Conservation (phyloP, 2,888 invertebrate species). For the Apamea epomidion region DNA sequence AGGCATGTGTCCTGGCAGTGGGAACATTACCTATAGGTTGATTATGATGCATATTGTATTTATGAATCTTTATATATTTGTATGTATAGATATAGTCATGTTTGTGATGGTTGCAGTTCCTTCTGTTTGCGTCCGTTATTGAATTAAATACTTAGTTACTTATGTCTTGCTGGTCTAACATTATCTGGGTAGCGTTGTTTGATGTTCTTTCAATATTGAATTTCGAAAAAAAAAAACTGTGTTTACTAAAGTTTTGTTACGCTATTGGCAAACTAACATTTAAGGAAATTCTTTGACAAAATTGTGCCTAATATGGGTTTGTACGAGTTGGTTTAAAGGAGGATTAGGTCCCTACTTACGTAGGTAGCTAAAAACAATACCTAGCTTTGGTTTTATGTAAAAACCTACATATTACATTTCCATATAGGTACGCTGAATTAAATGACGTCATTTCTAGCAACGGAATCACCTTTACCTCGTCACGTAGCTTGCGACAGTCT, state of each 20-base stretch:
- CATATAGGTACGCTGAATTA: constrained; percentile 12
- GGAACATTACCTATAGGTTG: no score
- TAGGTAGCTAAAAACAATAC: neutral
- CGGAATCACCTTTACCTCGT: constrained; percentile 23
- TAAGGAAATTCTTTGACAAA: neutral
- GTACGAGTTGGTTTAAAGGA: neutral
- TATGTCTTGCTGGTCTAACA: neutral
- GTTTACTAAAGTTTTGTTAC: neutral
- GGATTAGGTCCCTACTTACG: neutral
- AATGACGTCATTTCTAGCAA: constrained; percentile 37
- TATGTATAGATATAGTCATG: neutral
- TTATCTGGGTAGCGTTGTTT: neutral
- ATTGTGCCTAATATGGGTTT: neutral
- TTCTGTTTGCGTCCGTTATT: neutral
- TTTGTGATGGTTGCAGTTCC: neutral
- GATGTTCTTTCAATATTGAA: neutral
- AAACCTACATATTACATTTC: neutral
- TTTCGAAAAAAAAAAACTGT: neutral
- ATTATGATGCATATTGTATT: no score
- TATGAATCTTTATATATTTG: no score
- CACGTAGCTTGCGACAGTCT: constrained; percentile 16
- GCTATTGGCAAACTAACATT: neutral
- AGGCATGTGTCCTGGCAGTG: no score
- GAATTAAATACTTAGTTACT: neutral
- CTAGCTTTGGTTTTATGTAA: neutral